Base-by-base conservation (phyloP, 2,888 invertebrate species). In the Poecilus cupreus region DNA sequence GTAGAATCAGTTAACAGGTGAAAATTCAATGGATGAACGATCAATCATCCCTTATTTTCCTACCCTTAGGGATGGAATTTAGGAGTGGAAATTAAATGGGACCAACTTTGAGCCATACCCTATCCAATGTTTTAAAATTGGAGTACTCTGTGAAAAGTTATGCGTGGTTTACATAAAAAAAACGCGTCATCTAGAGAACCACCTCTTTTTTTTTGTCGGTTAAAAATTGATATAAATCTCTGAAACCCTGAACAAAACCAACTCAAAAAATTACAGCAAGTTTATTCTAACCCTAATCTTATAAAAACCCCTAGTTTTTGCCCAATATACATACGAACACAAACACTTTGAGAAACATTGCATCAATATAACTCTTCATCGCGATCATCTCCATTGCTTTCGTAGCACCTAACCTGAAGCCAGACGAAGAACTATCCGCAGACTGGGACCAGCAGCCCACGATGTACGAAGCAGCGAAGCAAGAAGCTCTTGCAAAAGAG, bases 371-470 rank as follows among this genome's bases (percentile, higher is more conserved):
- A 46, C 5, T n/a, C n/a, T n/a, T n/a, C n/a, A n/a, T n/a, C n/a
- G n/a, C n/a, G n/a, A n/a, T 20, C 4, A 20, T 20, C 0, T 82
- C 39, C 26, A 13, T 60, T 10, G 5, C 24, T 24, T 60, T 24
- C 22, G 11, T 22, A 75, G 74, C 75, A 4, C 26, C 75, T 24
- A 81, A 64, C 26, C 26, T 75, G 10, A 75, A 81, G 18, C 57
- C 75, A 5, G 81, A 81, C 37, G 81, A 74, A 16, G 72, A 74
- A 11, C n/a, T 26, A 13, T 13, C 46, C 6, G 6, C 11, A 18
- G 81, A 81, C 16, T 81, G 81, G 81, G 81, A 74, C 18, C 74
- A 54, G 26, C 60, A 74, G 24, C 70, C 70, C 18, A 6, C 64
- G 11, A 46, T 54, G n/a, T 39, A 46, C n/a, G 75, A 75, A 43